Conservation (phyloP, 2,888 invertebrate genomes). For the Emmelina monodactyla region DNA sequence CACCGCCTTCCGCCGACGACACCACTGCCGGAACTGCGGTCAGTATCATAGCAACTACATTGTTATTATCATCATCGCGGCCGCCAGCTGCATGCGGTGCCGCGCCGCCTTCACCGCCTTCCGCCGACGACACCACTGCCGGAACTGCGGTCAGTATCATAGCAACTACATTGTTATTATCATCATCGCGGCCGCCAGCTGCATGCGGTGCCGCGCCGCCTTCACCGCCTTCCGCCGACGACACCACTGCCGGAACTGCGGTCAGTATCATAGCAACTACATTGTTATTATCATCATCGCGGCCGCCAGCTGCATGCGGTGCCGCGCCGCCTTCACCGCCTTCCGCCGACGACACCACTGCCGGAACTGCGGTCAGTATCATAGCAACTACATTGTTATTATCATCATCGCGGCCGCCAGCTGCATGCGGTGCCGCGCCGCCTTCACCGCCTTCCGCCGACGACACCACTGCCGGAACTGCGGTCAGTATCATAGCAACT, state of each 20-base stretch:
- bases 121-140: conserved; percentile 93
- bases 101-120: conserved; percentile 93
- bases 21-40: conserved; percentile 98
- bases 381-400: too few species aligned
- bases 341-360: conserved; percentile 96
- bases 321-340: conserved; percentile 91
- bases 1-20: conserved; percentile 92
- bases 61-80: too few species aligned
- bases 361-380: conserved; percentile 90
- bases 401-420: conserved; percentile 85
- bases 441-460: conserved; percentile 94
- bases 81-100: conserved; percentile 93
- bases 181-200: conserved; percentile 86
- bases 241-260: conserved; percentile 98
- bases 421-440: conserved; percentile 92
- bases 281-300: too few species aligned
- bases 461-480: conserved; percentile 98
- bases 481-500: too few species aligned
- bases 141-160: conserved; percentile 92
- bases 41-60: too few species aligned
- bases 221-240: conserved; percentile 95
- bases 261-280: too few species aligned
- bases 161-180: too few species aligned
- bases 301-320: conserved; percentile 92
- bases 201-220: conserved; percentile 90